Conservation (phyloP, 1,140 invertebrate genomes). For the Camponotus pennsylvanicus region DNA sequence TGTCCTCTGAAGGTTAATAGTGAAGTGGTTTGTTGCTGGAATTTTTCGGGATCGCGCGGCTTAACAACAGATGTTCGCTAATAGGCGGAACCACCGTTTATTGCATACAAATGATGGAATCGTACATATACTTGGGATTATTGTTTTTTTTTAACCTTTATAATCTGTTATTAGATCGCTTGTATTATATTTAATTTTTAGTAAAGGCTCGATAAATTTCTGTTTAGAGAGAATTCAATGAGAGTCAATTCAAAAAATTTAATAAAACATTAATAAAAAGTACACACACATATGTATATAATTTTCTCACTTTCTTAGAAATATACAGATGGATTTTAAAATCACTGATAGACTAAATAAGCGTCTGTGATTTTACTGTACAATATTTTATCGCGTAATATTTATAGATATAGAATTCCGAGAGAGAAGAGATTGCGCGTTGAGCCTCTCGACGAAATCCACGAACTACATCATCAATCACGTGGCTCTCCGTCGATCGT, state of each 20-base stretch:
- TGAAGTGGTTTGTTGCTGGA: constrained; percentile 58
- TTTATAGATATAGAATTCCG: constrained; percentile 15
- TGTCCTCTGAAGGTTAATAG: constrained; percentile 70
- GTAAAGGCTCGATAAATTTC: not conserved
- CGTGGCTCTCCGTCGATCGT: constrained; percentile 33
- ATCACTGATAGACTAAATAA: not conserved
- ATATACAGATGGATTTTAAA: not conserved
- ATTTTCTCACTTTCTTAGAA: not conserved
- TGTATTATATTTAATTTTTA: not conserved
- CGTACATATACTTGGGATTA: not conserved
- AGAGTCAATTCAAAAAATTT: too few relatives aligned
- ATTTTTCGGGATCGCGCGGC: constrained; percentile 49
- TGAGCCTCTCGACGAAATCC: constrained; percentile 1
- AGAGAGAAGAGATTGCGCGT: not conserved
- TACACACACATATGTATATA: too few relatives aligned
- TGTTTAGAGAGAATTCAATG: not conserved
- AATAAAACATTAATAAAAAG: too few relatives aligned
- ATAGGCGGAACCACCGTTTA: constrained; percentile 33
- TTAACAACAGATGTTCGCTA: constrained; percentile 47
- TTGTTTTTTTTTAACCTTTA: constrained; percentile 15
- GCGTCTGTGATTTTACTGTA: not conserved
- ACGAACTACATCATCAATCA: constrained; percentile 47
- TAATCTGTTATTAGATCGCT: not conserved
- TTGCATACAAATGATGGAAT: constrained; percentile 18
- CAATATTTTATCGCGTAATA: not conserved